Percentiles rank a stretch among this genome's conserved stretches.
Conservation (phyloP, 2,888 invertebrate genomes). For the Sminthurides aquaticus region DNA sequence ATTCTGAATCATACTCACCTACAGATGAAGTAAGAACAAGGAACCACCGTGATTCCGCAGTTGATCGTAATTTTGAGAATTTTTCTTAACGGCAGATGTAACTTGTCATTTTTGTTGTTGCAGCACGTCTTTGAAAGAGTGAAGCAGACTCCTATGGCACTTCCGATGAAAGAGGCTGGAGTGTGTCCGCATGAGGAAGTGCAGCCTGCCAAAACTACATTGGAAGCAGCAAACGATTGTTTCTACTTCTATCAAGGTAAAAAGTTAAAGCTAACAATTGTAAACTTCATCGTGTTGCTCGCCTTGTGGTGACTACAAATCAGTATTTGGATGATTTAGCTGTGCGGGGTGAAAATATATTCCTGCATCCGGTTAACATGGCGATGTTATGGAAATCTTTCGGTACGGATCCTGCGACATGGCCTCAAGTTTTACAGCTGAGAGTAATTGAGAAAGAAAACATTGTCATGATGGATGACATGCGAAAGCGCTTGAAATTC, state of each 20-base stretch:
- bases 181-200: no score
- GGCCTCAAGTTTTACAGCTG: slow-evolving; percentile 66
- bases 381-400: slow-evolving; percentile 80
- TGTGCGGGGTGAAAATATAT: slow-evolving; percentile 84
- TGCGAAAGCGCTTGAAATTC: slow-evolving; percentile 66
- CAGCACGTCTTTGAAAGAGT: no score
- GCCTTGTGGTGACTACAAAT: no score
- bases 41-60: no score
- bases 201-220: no score
- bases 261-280: background rate
- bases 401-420: slow-evolving; percentile 64
- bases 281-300: background rate
- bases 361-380: slow-evolving; percentile 81
- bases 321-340: slow-evolving; percentile 58
- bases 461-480: slow-evolving; percentile 73
- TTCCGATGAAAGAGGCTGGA: no score
- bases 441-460: slow-evolving; percentile 80
- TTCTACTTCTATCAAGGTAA: slow-evolving; percentile 79
- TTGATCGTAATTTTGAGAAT: no score
- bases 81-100: no score
- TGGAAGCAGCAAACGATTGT: no score
- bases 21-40: no score
- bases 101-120: background rate
- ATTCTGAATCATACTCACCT: slow-evolving; percentile 1
- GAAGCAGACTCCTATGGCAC: no score